Evolutionary conservation across 2,888 invertebrate genomes (phyloP).

Genomic region (Serripes groenlandicus): DNA sequence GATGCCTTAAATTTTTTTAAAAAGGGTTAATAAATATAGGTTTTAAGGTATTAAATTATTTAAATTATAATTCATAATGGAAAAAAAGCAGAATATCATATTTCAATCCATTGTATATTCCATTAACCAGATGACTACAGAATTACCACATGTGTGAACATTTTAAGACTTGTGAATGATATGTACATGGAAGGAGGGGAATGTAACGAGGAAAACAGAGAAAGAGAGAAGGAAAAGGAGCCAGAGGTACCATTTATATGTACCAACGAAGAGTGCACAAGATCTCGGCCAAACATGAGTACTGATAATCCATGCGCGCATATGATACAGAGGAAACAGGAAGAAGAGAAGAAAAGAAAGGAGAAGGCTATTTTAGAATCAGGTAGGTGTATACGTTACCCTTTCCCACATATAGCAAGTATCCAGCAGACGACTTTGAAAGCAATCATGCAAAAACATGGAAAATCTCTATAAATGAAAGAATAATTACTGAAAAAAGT

Average conservation of each 20-base stretch:
- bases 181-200: conserved; percentile 70
- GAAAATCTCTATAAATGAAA: no score
- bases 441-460: no score
- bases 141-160: conserved; percentile 94
- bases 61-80: no score
- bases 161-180: conserved; percentile 92
- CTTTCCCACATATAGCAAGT: no score
- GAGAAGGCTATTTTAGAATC: conserved; percentile 51
- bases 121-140: conserved; percentile 97
- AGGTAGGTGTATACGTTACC: conserved; percentile 2
- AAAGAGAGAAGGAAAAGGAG: conserved; percentile 48
- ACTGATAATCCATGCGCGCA: conserved; percentile 77
- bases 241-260: conserved; percentile 64
- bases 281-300: conserved; percentile 72
- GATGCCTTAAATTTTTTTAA: no score
- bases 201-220: conserved; percentile 59
- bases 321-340: conserved; percentile 52
- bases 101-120: no score
- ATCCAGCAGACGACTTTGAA: no score
- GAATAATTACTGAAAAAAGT: no score
- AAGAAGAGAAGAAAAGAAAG: conserved; percentile 59
- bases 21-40: no score
- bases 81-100: no score
- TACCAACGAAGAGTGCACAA: conserved; percentile 79
- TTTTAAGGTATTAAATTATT: no score